Evolutionary conservation across 2,113 vertebrate species (phyloP).

Genomic region (Chaenogobius annularis): DNA sequence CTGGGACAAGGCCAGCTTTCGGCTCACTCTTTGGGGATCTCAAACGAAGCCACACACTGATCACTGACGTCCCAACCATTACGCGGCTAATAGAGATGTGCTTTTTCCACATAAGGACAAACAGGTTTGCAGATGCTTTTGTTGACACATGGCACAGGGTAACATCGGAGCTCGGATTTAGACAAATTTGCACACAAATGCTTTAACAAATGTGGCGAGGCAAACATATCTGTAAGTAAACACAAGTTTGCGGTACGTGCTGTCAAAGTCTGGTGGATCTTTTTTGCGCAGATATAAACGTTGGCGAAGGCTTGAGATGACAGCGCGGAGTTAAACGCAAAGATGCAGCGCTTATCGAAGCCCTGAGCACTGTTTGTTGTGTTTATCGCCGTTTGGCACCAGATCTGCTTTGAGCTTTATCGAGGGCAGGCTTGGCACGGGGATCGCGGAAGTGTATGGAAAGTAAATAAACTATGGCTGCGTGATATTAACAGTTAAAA

Average conservation of each 20-base stretch:
- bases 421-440: constrained; percentile 27
- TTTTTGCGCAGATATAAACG: constrained; percentile 51
- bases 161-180: constrained; percentile 73
- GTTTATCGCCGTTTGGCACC: constrained; percentile 40
- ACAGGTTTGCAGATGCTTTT: constrained; percentile 73
- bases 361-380: constrained; percentile 16
- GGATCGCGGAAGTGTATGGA: constrained; percentile 23
- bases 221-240: constrained; percentile 63
- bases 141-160: constrained; percentile 63
- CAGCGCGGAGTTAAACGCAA: constrained; percentile 35
- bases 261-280: constrained; percentile 48
- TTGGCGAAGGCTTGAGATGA: constrained; percentile 2
- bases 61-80: constrained; percentile 44
- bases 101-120: constrained; percentile 46
- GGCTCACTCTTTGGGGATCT: constrained; percentile 48
- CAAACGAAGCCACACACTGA: constrained; percentile 26
- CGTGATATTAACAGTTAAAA: background rate
- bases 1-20: constrained; percentile 76
- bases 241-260: constrained; percentile 52
- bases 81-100: constrained; percentile 41
- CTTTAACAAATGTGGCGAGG: constrained; percentile 65
- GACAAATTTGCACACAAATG: constrained; percentile 70
- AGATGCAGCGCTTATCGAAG: constrained; percentile 9
- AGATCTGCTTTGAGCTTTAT: constrained; percentile 12
- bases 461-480: constrained; percentile 4